Evolutionary conservation across 2,888 invertebrate genomes (phyloP), one percentile per base, ranked within the genome.

Genomic region (Sesia bembeciformis): DNA sequence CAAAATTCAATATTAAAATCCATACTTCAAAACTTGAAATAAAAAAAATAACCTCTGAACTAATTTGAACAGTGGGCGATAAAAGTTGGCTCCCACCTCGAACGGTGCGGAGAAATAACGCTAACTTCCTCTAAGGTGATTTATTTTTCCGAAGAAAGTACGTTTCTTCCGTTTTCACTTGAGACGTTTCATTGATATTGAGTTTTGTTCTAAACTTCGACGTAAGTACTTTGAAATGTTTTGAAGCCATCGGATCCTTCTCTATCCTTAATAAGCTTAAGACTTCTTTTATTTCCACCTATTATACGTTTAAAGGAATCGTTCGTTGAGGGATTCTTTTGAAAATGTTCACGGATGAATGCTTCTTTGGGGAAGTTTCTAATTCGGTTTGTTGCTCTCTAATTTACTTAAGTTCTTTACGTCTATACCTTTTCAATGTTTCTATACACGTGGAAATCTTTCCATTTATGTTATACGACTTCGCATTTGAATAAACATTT

Each of bases 1-100:
- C 46, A 78, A 84, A 84, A 81, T 83, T 82, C 81, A 81, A 84
- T 85, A 85, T 82, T 80, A 83, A 80, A 83, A 82, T 82, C 84
- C 78, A 84, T 83, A 80, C 82, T 80, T 83, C 77, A 79, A 78
- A 84, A 82, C 74, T 85, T 81, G 41, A 42, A 52, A 51, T 41
- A 46, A 57, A 56, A 77, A 69, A 67, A 66, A 70, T 70, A 69
- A 69, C 64, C 70, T 67, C 62, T 63, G 71, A 83, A 82, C 83
- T 85, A 81, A 84, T 86, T 85, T 83, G 78, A 84, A 76, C 78
- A 69, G 72, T 63, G 70, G 67, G 67, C 81, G 78, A 80, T 78
- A 81, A 85, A 84, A 84, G 67, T 83, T 81, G 74, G 72, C 78
- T 65, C 67, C 71, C 75, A 78, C 79, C 76, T 80, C 71, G 76